These are phyloP conservation scores for Notolepis coatsorum DNA, from an alignment of 2,797 vertebrate species.

Conservation along the genomic window DNA sequence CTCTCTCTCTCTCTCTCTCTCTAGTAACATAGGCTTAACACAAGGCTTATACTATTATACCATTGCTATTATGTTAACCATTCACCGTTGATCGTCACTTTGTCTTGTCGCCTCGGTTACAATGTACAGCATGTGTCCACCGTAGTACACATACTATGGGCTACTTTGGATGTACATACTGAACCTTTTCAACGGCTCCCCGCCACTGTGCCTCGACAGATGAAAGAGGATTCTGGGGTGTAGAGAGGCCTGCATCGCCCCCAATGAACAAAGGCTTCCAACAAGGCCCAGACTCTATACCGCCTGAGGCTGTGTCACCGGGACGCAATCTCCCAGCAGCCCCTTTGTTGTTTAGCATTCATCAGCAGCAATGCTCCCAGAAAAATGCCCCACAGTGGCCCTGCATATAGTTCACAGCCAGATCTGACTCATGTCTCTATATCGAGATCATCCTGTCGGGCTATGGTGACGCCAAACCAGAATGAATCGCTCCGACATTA, in stretches of 20 bases:
- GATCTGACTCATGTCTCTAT: conserved; percentile 27
- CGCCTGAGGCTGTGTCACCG: conserved; percentile 66
- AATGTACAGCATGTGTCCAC: too few species aligned
- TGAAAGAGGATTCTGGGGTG: conserved; percentile 63
- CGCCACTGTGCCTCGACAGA: conserved; percentile 55
- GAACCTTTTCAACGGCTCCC: conserved; percentile 39
- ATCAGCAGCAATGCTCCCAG: conserved; percentile 15
- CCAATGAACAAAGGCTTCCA: conserved; percentile 64
- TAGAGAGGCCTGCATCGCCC: conserved; percentile 61
- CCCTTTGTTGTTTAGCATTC: conserved; percentile 64
- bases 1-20: too few species aligned
- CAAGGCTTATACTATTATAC: too few species aligned
- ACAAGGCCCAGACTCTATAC: conserved; percentile 60
- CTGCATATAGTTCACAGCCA: conserved; percentile 41
- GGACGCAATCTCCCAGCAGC: conserved; percentile 51
- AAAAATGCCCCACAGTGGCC: conserved; percentile 52
- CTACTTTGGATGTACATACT: conserved; percentile 34
- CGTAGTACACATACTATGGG: too few species aligned
- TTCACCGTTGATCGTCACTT: too few species aligned
- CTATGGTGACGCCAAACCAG: too few species aligned
- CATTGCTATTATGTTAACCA: too few species aligned
- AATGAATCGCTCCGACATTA: too few species aligned
- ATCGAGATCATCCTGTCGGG: conserved; percentile 18
- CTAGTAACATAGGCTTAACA: too few species aligned
- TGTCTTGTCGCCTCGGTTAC: too few species aligned